phyloP scores from a whole-genome alignment of 2,888 invertebrate species.

The Athrips mouffetella region DNA sequence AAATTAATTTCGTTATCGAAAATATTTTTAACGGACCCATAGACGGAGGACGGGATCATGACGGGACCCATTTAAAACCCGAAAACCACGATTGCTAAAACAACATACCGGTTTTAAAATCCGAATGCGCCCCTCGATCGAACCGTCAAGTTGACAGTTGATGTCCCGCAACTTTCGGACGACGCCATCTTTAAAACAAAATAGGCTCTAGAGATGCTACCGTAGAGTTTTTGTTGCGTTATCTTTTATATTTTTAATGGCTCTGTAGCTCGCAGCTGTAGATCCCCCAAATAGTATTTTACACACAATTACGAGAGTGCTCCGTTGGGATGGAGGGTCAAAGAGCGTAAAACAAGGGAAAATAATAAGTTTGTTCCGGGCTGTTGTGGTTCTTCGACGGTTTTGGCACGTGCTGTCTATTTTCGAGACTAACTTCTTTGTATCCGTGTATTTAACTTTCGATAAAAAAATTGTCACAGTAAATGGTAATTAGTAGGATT shows the following conservation, averaged over 20 bases:
- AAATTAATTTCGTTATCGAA: constrained; percentile 19
- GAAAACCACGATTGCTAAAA: constrained; percentile 40
- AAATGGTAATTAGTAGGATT: too few species aligned
- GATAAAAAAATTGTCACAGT: too few species aligned
- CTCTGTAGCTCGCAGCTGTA: constrained; percentile 23
- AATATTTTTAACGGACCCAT: too few species aligned
- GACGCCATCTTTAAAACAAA: constrained; percentile 21
- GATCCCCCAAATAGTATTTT: constrained; percentile 48
- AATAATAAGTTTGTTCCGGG: constrained; percentile 45
- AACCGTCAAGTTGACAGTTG: constrained; percentile 68
- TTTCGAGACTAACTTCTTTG: constrained; percentile 8
- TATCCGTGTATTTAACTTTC: too few species aligned
- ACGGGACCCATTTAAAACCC: constrained; percentile 19
- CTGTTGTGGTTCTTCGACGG: constrained; percentile 11
- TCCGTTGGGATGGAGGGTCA: constrained; percentile 46
- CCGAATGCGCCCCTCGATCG: constrained; percentile 52
- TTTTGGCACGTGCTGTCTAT: constrained; percentile 11
- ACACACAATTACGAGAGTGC: constrained; percentile 60
- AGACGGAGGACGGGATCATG: too few species aligned
- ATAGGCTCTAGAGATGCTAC: constrained; percentile 18
- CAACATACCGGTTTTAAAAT: constrained; percentile 60
- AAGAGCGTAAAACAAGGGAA: constrained; percentile 63
- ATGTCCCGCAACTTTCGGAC: constrained; percentile 38
- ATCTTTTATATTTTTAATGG: constrained; percentile 25
- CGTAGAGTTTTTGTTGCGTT: constrained; percentile 28